A percentile compares a stretch with the other conserved stretches of the same genome.
Conservation (phyloP, 2,797 vertebrate species). For the Myotis myotis region DNA sequence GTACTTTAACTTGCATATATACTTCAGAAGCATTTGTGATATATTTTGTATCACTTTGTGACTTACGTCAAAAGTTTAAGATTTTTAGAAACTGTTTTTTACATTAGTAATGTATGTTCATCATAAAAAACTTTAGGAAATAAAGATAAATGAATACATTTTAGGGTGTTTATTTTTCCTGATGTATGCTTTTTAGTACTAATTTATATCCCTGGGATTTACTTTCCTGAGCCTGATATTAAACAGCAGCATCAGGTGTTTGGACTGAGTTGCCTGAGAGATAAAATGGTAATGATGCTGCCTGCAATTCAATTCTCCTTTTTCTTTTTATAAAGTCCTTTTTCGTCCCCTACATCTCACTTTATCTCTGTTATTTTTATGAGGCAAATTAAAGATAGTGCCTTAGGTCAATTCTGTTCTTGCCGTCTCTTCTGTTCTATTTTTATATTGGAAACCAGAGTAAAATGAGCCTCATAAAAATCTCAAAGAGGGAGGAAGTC, state of each 20-base stretch:
- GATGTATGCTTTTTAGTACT: neutral
- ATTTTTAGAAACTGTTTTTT: constrained; percentile 28
- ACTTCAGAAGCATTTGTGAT: neutral
- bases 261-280: neutral
- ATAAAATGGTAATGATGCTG: neutral
- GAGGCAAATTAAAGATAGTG: neutral
- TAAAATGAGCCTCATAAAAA: constrained; percentile 12
- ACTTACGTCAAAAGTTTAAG: neutral
- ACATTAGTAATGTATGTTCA: neutral
- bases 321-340: neutral
- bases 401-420: neutral
- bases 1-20: neutral
- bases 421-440: neutral
- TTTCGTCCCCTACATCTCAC: neutral
- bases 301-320: neutral
- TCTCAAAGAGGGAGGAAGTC: neutral
- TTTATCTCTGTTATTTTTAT: neutral
- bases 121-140: constrained; percentile 43
- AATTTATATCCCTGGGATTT: neutral
- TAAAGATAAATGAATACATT: neutral
- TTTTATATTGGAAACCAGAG: neutral
- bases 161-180: neutral
- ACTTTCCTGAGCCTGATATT: neutral
- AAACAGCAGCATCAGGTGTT: neutral
- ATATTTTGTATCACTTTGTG: constrained; percentile 12